These are phyloP conservation scores for Ashinkailepas kermadecensis DNA, from an alignment of 2,888 invertebrate genomes.

Conservation along the genomic window DNA sequence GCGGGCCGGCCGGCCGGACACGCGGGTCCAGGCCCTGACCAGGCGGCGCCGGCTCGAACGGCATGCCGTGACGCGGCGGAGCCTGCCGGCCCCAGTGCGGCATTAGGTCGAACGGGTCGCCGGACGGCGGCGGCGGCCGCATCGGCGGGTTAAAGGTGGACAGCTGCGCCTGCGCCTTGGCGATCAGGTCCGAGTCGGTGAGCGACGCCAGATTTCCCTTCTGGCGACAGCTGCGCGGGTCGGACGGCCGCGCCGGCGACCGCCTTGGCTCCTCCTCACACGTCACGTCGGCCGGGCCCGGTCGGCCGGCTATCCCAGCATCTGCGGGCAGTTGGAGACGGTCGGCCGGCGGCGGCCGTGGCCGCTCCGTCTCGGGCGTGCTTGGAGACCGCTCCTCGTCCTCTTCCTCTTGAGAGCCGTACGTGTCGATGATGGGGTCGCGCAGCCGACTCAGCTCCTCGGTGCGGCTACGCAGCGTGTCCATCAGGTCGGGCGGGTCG, in stretches of 20 bases:
- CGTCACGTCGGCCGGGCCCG: neutral
- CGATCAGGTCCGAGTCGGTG: slow-evolving; percentile 16
- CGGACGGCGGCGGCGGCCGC: neutral
- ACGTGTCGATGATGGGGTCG: slow-evolving; percentile 14
- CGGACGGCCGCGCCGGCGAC: neutral
- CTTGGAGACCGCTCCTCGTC: neutral
- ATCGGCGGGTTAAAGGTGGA: slow-evolving; percentile 1
- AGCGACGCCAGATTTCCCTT: neutral
- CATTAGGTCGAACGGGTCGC: neutral
- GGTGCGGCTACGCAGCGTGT: neutral
- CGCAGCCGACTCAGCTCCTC: slow-evolving; percentile 3
- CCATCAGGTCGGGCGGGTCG: slow-evolving; percentile 9
- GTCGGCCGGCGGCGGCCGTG: neutral
- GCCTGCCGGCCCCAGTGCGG: neutral
- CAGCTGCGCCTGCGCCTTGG: slow-evolving; percentile 16
- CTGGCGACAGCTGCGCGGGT: neutral
- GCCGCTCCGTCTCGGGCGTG: neutral
- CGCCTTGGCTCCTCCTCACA: too few relatives aligned
- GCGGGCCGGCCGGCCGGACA: neutral
- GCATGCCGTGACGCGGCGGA: neutral
- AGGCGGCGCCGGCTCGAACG: neutral
- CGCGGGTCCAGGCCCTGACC: neutral
- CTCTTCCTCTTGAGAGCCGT: neutral
- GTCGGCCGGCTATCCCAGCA: neutral
- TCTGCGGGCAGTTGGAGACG: neutral